Conservation (phyloP, 2,888 invertebrate genomes). For the Pristionchus entomophagus region DNA sequence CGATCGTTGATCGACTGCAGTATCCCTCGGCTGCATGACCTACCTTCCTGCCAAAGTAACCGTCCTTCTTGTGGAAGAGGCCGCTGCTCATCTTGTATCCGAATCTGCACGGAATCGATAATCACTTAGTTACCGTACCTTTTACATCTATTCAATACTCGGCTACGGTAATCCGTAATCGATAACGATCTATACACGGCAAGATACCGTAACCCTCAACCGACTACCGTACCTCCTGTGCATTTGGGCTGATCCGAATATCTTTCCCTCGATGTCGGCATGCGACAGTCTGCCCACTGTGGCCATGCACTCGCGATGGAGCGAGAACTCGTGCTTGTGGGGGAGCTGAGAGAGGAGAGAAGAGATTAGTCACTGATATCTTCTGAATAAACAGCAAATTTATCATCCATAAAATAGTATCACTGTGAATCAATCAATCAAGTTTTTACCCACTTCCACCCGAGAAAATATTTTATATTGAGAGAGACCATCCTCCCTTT, state of each 20-base stretch:
- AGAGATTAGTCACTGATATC: no score
- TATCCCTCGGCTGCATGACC: background rate
- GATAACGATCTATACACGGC: no score
- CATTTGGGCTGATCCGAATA: constrained; percentile 74
- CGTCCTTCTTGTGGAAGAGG: constrained; percentile 73
- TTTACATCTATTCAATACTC: background rate
- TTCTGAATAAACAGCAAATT: no score
- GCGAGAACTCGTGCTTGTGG: constrained; percentile 74
- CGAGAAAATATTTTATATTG: no score
- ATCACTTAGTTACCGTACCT: no score
- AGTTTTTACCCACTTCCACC: no score
- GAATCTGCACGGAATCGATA: constrained; percentile 55
- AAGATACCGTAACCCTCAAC: no score
- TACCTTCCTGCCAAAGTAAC: constrained; percentile 72
- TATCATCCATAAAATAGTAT: no score
- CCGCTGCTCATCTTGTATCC: constrained; percentile 75
- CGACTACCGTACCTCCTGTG: constrained; percentile 61
- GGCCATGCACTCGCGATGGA: constrained; percentile 73
- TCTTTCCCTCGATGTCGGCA: constrained; percentile 68
- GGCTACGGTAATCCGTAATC: no score
- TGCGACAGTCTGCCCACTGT: constrained; percentile 74
- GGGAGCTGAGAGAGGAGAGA: constrained; percentile 61
- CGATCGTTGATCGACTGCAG: background rate
- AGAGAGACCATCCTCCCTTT: no score
- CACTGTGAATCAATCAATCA: no score